Percentiles rank a stretch among this genome's conserved stretches.
Conservation (phyloP, 2,888 invertebrate species). For the Slavum lentiscoides region DNA sequence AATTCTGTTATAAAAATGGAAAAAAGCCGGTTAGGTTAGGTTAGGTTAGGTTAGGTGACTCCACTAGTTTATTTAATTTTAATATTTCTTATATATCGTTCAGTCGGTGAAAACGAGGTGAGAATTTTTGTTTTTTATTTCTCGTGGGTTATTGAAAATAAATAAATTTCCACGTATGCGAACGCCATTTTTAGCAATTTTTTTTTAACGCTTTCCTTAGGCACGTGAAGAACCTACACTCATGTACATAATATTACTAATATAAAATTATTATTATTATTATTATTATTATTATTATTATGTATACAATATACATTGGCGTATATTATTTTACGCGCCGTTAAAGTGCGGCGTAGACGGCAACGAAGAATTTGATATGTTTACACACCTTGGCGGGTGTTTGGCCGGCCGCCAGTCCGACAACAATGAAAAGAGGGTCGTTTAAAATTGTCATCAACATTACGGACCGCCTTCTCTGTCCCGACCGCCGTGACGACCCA, state of each 20-base stretch:
- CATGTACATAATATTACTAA: not conserved
- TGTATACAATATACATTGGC: not conserved
- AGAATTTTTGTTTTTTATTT: too few relatives aligned
- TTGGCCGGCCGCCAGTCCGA: constrained; percentile 22
- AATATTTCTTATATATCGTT: too few relatives aligned
- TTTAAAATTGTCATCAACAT: constrained; percentile 42
- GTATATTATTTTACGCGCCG: constrained; percentile 29
- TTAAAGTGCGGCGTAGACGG: constrained; percentile 14
- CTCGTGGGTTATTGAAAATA: too few relatives aligned
- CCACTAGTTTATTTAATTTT: too few relatives aligned
- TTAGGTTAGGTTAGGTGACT: too few relatives aligned
- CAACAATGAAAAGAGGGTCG: constrained; percentile 12
- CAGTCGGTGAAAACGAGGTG: too few relatives aligned
- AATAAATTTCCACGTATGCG: too few relatives aligned
- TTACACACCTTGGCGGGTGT: constrained; percentile 33
- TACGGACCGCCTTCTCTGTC: not conserved
- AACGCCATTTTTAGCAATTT: too few relatives aligned
- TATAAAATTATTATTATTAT: not conserved
- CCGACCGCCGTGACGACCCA: not conserved
- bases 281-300: constrained; percentile 13
- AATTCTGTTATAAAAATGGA: too few relatives aligned
- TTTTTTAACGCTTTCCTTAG: too few relatives aligned
- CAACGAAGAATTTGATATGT: constrained; percentile 36
- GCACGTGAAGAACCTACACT: too few relatives aligned
- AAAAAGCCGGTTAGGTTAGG: too few relatives aligned